Evolutionary conservation across 2,888 invertebrate genomes (phyloP).

Genomic region (Coleophora flavipennella): DNA sequence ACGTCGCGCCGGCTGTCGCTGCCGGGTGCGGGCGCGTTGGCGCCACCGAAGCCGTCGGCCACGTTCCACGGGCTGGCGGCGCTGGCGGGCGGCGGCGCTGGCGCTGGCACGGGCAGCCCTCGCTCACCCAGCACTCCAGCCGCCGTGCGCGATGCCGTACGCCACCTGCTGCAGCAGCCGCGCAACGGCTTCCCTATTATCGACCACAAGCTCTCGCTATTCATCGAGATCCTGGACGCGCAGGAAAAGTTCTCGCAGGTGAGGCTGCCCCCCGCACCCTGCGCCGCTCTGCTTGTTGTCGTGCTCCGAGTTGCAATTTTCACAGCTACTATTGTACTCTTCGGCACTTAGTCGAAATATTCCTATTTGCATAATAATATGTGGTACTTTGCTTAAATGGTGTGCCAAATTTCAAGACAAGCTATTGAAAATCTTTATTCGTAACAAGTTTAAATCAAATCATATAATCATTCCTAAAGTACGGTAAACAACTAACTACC

Average conservation of each 20-base stretch:
- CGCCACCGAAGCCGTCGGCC: slow-evolving; percentile 73
- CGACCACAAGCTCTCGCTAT: slow-evolving; percentile 83
- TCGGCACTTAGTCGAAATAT: too few relatives aligned
- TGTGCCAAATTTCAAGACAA: too few relatives aligned
- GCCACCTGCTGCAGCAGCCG: slow-evolving; percentile 78
- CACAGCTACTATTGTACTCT: too few relatives aligned
- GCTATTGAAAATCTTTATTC: too few relatives aligned
- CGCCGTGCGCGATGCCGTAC: slow-evolving; percentile 79
- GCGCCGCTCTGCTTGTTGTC: not conserved
- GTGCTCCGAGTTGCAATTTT: too few relatives aligned
- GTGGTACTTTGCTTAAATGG: too few relatives aligned
- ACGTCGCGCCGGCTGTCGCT: slow-evolving; percentile 69
- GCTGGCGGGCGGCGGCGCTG: slow-evolving; percentile 11
- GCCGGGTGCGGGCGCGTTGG: slow-evolving; percentile 63
- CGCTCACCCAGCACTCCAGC: slow-evolving; percentile 72
- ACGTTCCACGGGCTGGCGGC: slow-evolving; percentile 73
- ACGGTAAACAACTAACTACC: too few relatives aligned
- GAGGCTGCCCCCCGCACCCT: slow-evolving; percentile 12
- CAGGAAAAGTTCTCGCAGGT: slow-evolving; percentile 89
- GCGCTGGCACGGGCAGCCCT: slow-evolving; percentile 33
- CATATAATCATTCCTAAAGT: too few relatives aligned
- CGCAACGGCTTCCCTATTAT: slow-evolving; percentile 83
- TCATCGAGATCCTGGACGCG: slow-evolving; percentile 86
- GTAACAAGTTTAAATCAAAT: too few relatives aligned
- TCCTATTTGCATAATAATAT: too few relatives aligned